phyloP scores from a whole-genome alignment of 1,140 invertebrate genomes.

The Glossosoma conforme region DNA sequence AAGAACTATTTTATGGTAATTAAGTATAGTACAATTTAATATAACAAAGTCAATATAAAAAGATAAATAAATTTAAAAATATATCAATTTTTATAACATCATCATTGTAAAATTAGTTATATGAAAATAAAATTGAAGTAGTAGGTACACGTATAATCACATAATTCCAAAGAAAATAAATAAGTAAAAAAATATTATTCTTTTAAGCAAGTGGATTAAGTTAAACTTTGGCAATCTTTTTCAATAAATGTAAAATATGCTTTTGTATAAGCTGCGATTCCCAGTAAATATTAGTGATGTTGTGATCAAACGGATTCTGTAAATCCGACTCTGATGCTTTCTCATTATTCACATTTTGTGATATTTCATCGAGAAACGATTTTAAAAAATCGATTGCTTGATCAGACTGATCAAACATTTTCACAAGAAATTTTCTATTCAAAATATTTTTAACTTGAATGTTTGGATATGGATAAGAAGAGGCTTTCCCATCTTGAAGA shows the following conservation, averaged over 20 bases:
- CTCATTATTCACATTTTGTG: not conserved
- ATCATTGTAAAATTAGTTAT: no score
- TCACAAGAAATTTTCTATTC: slow-evolving; percentile 33
- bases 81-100: no score
- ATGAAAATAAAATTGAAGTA: no score
- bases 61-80: no score
- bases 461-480: slow-evolving; percentile 33
- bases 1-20: no score
- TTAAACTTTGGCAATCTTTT: no score
- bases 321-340: slow-evolving; percentile 6
- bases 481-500: slow-evolving; percentile 29
- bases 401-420: slow-evolving; percentile 30
- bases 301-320: slow-evolving; percentile 27
- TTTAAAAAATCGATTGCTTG: slow-evolving; percentile 13
- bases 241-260: slow-evolving; percentile 7
- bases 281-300: slow-evolving; percentile 26
- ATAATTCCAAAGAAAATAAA: no score
- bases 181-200: no score
- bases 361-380: slow-evolving; percentile 9
- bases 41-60: no score
- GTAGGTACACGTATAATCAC: no score
- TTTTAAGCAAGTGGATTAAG: no score
- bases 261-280: slow-evolving; percentile 18
- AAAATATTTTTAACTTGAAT: slow-evolving; percentile 39
- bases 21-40: no score